Evolutionary conservation across 92 coral and sea anemone genomes (phyloP).

Genomic region (Heteractis magnifica): DNA sequence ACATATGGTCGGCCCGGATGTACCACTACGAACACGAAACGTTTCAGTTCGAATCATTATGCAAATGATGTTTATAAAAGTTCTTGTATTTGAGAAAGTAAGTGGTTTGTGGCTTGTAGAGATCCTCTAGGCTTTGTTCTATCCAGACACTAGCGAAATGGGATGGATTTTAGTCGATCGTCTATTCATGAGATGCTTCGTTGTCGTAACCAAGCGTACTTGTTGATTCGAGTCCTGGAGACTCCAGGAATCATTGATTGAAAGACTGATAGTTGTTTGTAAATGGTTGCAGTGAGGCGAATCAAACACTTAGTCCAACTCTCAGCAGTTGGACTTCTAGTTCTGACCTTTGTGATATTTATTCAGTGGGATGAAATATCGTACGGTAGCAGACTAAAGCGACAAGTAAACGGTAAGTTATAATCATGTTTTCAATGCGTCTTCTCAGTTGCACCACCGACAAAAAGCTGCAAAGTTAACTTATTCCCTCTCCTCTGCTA

Average conservation of each 20-base stretch:
- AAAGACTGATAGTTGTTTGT: background rate
- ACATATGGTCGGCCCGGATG: slow-evolving; percentile 2
- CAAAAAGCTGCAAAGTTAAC: background rate
- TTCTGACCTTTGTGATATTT: slow-evolving; percentile 43
- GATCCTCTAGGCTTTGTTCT: background rate
- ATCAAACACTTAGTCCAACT: slow-evolving; percentile 61
- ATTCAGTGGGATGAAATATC: slow-evolving; percentile 58
- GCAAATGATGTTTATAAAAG: slow-evolving; percentile 18
- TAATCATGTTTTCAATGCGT: background rate
- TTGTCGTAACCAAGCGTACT: background rate
- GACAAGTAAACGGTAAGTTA: slow-evolving; percentile 40
- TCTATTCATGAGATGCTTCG: background rate
- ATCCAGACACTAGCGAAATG: background rate
- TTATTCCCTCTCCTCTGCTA: background rate
- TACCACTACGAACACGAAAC: background rate
- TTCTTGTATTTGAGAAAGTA: slow-evolving; percentile 3
- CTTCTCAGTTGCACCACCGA: background rate
- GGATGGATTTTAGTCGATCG: background rate
- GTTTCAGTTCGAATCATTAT: background rate
- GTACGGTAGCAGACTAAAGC: slow-evolving; percentile 27
- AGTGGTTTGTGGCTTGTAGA: slow-evolving; percentile 6
- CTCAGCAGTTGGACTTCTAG: slow-evolving; percentile 48
- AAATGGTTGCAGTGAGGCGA: slow-evolving; percentile 66
- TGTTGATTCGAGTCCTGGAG: background rate
- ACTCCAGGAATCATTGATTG: background rate